These are phyloP conservation scores for Tricholauxania praeusta DNA, from an alignment of 2,888 invertebrate species.

Conservation along the genomic window DNA sequence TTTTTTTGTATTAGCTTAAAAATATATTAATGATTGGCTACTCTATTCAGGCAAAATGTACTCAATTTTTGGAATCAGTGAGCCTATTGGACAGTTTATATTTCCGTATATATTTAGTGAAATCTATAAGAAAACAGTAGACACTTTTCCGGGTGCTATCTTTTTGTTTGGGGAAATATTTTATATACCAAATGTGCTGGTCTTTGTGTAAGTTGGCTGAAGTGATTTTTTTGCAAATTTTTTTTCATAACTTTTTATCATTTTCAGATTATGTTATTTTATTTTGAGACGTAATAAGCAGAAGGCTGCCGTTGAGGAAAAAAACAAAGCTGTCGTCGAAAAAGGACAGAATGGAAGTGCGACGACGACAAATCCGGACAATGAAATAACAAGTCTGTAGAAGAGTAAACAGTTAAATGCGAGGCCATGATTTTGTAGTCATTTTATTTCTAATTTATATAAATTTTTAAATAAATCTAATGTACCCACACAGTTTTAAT, in stretches of 20 bases:
- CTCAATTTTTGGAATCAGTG: constrained; percentile 65
- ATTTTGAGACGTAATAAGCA: constrained; percentile 53
- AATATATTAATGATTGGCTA: too few relatives aligned
- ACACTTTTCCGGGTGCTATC: constrained; percentile 65
- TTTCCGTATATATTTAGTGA: constrained; percentile 65
- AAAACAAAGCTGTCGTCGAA: constrained; percentile 33
- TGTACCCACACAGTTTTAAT: too few relatives aligned
- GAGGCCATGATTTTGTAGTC: not conserved
- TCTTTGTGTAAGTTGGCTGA: constrained; percentile 62
- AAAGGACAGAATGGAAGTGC: constrained; percentile 43
- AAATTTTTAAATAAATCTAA: too few relatives aligned
- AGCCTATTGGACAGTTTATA: constrained; percentile 64
- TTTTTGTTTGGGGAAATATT: constrained; percentile 66
- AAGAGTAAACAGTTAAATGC: constrained; percentile 8
- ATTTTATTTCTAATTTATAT: not conserved
- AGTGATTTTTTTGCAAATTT: not conserved
- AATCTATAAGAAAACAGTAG: constrained; percentile 61
- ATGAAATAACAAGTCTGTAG: constrained; percentile 58
- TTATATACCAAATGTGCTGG: constrained; percentile 63
- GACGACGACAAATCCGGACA: constrained; percentile 48
- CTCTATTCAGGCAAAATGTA: constrained; percentile 60
- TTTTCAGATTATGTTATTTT: constrained; percentile 53
- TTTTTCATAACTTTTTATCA: not conserved
- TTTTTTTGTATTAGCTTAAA: not conserved
- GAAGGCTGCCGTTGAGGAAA: constrained; percentile 36